Conservation (phyloP, 2,888 invertebrate species). For the Sicus ferrugineus region DNA sequence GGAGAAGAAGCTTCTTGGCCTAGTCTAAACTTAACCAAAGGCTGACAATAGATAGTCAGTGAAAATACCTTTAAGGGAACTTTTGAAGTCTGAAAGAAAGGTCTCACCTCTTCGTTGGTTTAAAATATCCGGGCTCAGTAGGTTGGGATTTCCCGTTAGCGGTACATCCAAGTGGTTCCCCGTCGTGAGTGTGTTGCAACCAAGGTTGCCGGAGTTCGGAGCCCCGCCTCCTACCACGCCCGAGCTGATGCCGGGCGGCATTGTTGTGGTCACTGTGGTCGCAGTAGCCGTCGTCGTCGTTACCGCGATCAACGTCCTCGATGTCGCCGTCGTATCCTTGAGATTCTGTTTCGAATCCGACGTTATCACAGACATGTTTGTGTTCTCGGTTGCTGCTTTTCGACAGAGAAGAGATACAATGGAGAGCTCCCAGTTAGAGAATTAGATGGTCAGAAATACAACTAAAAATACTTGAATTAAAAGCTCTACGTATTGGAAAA, state of each 20-base stretch:
- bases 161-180: conserved; percentile 85
- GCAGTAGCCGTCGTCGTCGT: conserved; percentile 59
- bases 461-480: too few species aligned
- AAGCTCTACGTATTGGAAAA: too few species aligned
- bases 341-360: conserved; percentile 64
- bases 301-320: conserved; percentile 63
- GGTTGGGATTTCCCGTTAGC: conserved; percentile 76
- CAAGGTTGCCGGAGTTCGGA: conserved; percentile 43
- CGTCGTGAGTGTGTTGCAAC: conserved; percentile 64
- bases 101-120: conserved; percentile 72
- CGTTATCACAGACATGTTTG: conserved; percentile 64
- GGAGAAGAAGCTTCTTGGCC: too few species aligned
- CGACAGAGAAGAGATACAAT: background rate
- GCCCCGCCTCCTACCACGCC: conserved; percentile 49
- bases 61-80: too few species aligned
- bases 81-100: too few species aligned
- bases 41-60: too few species aligned
- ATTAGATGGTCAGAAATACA: too few species aligned
- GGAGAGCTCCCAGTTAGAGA: background rate
- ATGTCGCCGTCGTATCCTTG: conserved; percentile 64
- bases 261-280: conserved; percentile 45
- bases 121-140: conserved; percentile 82
- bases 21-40: too few species aligned
- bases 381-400: conserved; percentile 59
- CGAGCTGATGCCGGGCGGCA: conserved; percentile 45